Percentiles rank a stretch among this genome's conserved stretches.
Evolutionary conservation across 2,888 invertebrate species (phyloP).

Genomic region (Lathronympha strigana): DNA sequence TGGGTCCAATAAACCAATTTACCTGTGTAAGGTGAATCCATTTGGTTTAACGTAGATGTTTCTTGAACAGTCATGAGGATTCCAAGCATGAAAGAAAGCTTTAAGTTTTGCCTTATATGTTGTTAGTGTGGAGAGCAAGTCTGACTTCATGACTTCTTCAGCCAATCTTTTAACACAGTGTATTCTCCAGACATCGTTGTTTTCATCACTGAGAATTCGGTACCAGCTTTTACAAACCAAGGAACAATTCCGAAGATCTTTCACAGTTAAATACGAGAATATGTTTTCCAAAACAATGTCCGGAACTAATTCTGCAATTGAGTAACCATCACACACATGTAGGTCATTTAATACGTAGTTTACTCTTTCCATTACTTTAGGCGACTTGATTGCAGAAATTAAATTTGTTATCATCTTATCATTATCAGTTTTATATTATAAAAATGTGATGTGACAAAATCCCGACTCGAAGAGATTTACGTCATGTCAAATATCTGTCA

Average conservation of each 20-base stretch:
- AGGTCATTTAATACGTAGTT: slow-evolving; percentile 43
- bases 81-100: slow-evolving; percentile 98
- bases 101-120: slow-evolving; percentile 97
- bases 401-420: slow-evolving; percentile 42
- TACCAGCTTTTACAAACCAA: slow-evolving; percentile 98
- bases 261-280: slow-evolving; percentile 95
- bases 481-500: slow-evolving; percentile 7
- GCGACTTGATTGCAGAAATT: slow-evolving; percentile 22
- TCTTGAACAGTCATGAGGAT: slow-evolving; percentile 97
- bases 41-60: slow-evolving; percentile 98
- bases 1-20: not conserved
- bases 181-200: slow-evolving; percentile 97
- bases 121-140: slow-evolving; percentile 93
- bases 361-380: slow-evolving; percentile 33
- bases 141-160: slow-evolving; percentile 93
- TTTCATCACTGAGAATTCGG: slow-evolving; percentile 94
- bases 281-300: slow-evolving; percentile 94
- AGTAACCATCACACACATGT: slow-evolving; percentile 68
- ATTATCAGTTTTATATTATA: slow-evolving; percentile 9
- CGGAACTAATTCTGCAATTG: slow-evolving; percentile 86
- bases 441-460: not conserved
- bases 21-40: slow-evolving; percentile 97
- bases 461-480: not conserved
- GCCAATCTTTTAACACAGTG: slow-evolving; percentile 94
- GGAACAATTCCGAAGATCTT: slow-evolving; percentile 94